Percentiles rank a stretch among this genome's conserved stretches.
Conservation (phyloP, 2,113 vertebrate species). For the Micronycteris hirsuta region DNA sequence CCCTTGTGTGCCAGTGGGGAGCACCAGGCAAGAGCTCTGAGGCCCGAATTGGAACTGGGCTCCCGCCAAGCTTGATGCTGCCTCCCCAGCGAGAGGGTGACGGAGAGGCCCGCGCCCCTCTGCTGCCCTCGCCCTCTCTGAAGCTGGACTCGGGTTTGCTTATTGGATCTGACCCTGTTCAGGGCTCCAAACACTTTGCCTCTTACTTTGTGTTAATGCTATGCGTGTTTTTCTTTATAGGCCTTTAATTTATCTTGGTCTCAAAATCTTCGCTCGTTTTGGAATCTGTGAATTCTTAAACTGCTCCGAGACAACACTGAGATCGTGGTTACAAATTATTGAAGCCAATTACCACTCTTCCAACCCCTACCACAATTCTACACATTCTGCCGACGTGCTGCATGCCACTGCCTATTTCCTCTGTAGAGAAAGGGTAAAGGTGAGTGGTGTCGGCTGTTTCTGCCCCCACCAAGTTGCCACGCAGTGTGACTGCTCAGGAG, state of each 20-base stretch:
- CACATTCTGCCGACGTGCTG: constrained; percentile 94
- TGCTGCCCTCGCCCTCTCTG: not conserved
- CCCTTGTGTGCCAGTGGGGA: not conserved
- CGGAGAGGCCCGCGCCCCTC: not conserved
- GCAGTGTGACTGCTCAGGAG: not conserved
- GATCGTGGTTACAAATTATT: constrained; percentile 93
- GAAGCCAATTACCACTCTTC: constrained; percentile 94
- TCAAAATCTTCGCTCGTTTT: constrained; percentile 95
- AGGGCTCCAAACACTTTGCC: not conserved
- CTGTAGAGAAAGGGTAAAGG: constrained; percentile 93
- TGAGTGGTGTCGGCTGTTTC: constrained; percentile 67
- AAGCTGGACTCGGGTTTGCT: not conserved
- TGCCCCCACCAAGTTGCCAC: fast-evolving
- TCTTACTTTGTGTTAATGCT: not conserved
- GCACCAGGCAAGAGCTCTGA: not conserved
- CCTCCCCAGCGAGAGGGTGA: not conserved
- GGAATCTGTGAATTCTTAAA: constrained; percentile 94
- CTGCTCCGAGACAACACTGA: constrained; percentile 92
- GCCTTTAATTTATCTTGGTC: constrained; percentile 93
- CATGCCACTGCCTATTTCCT: constrained; percentile 98
- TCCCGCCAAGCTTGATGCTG: fast-evolving
- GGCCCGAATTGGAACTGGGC: not conserved
- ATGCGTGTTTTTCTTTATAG: constrained; percentile 76
- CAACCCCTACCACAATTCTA: constrained; percentile 98
- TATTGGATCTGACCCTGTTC: not conserved